Base-by-base conservation (phyloP, 1,140 invertebrate genomes). In the Centruroides sculpturatus region DNA sequence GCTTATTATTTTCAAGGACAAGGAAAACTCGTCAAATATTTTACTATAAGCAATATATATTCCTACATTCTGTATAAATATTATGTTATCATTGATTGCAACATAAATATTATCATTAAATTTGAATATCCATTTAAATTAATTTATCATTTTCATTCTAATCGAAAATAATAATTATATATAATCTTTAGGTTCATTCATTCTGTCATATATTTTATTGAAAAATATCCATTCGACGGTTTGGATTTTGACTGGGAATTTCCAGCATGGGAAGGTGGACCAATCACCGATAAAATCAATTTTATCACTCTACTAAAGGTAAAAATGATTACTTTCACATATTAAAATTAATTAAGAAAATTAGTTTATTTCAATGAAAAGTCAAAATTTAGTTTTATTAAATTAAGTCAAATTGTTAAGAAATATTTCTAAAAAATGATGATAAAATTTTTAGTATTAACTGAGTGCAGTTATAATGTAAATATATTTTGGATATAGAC, bases 221-320 rank as follows among this genome's bases (percentile, higher is more conserved):
- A 77, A 61, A 72, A 73, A n/a, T 82, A 81, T 66, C 74, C 75
- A 59, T 74, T 91, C 13, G 86, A 91, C 75, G 89, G 89, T 35
- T 74, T 91, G 7, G 89, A 92, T 72, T 70, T 91, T 51, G 89
- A 92, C 68, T 92, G 87, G 87, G 89, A 93, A 72, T 92, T 90
- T 71, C 89, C 90, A 9, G 79, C 75, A 74, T 66, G 77, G 76
- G 47, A 80, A 83, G 69, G 80, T 78, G 65, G 68, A 4, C 64
- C 61, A 53, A 61, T 60, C 3, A 60, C 55, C 4, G 66, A 67
- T 23, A 67, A 61, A 54, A 51, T 60, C 13, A 59, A 59, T 61
- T 62, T 61, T 47, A 48, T 61, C 35, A 34, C 57, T 12, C 57
- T 68, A 4, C 12, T 68, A 47, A 64, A 60, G 47, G 61, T 63